A percentile compares a stretch with the other conserved stretches of the same genome.
Conservation (phyloP, 2,888 invertebrate species). For the Eledone cirrhosa region DNA sequence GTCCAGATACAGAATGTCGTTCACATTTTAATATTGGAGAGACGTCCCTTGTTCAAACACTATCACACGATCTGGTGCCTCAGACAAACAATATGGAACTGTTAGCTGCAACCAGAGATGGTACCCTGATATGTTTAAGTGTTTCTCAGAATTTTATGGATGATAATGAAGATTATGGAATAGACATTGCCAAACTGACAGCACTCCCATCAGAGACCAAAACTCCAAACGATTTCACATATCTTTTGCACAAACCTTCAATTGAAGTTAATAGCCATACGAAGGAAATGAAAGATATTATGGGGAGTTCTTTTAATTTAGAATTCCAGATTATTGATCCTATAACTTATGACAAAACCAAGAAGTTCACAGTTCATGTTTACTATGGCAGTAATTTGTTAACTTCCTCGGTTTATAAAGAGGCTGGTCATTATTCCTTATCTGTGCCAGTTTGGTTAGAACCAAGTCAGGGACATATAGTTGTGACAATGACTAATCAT, state of each 20-base stretch:
- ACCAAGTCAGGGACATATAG: conserved; percentile 54
- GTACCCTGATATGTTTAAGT: conserved; percentile 58
- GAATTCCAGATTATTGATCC: conserved; percentile 46
- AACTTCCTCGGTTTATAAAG: conserved; percentile 35
- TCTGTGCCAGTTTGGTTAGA: conserved; percentile 42
- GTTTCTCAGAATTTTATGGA: conserved; percentile 33
- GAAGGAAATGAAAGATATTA: conserved; percentile 46
- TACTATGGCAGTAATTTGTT: conserved; percentile 50
- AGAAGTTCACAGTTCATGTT: conserved; percentile 30
- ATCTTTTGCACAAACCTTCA: conserved; percentile 44
- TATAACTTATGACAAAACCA: conserved; percentile 5
- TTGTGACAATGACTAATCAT: conserved; percentile 50
- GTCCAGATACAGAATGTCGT: conserved; percentile 53
- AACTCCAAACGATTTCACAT: conserved; percentile 50
- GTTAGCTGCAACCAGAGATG: conserved; percentile 60
- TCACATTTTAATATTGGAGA: conserved; percentile 56
- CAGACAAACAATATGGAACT: conserved; percentile 55
- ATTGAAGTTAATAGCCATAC: conserved; percentile 43
- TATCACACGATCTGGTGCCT: conserved; percentile 57
- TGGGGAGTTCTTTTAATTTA: conserved; percentile 49
- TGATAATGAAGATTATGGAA: background rate
- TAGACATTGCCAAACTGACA: background rate
- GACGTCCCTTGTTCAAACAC: conserved; percentile 57
- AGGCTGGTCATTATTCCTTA: conserved; percentile 44
- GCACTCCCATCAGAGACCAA: conserved; percentile 42